Percentiles rank a stretch among this genome's conserved stretches.
These are phyloP conservation scores for Tribolium freemani DNA, from an alignment of 2,888 invertebrate genomes.

Conservation along the genomic window DNA sequence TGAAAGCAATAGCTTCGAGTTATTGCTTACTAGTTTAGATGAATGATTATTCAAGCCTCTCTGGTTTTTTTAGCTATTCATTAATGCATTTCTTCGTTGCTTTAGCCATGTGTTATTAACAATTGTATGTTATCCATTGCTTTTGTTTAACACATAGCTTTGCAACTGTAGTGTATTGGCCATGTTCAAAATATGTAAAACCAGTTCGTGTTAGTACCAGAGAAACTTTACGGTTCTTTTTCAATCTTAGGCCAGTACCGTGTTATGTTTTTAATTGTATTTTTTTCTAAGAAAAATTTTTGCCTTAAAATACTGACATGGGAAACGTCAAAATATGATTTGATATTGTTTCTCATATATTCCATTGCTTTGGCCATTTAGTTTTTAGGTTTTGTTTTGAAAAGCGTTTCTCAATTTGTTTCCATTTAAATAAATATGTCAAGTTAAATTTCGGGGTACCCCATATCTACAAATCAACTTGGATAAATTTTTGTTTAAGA, in stretches of 20 bases:
- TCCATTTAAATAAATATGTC: neutral
- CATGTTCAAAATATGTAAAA: conserved; percentile 17
- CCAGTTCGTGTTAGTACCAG: conserved; percentile 33
- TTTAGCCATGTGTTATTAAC: conserved; percentile 44
- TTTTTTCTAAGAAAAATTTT: conserved; percentile 19
- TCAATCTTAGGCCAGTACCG: conserved; percentile 20
- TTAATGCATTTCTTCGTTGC: conserved; percentile 40
- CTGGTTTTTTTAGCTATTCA: conserved; percentile 34
- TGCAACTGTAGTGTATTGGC: conserved; percentile 44
- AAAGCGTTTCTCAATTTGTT: conserved; percentile 33
- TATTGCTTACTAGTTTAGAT: conserved; percentile 19
- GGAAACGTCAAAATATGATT: conserved; percentile 13
- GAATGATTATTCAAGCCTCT: conserved; percentile 35
- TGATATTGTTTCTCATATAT: conserved; percentile 23
- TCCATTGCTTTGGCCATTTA: conserved; percentile 30
- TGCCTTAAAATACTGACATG: conserved; percentile 37
- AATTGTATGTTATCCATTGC: conserved; percentile 27
- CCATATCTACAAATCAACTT: too few relatives aligned
- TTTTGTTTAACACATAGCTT: conserved; percentile 44
- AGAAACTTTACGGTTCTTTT: conserved; percentile 17
- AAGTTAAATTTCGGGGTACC: too few relatives aligned
- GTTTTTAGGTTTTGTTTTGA: conserved; percentile 29
- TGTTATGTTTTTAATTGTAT: neutral
- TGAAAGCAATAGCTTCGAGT: conserved; percentile 21
- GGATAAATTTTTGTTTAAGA: too few relatives aligned